These are phyloP conservation scores for Calcarius ornatus DNA, from an alignment of 2,113 vertebrate species.

Conservation along the genomic window DNA sequence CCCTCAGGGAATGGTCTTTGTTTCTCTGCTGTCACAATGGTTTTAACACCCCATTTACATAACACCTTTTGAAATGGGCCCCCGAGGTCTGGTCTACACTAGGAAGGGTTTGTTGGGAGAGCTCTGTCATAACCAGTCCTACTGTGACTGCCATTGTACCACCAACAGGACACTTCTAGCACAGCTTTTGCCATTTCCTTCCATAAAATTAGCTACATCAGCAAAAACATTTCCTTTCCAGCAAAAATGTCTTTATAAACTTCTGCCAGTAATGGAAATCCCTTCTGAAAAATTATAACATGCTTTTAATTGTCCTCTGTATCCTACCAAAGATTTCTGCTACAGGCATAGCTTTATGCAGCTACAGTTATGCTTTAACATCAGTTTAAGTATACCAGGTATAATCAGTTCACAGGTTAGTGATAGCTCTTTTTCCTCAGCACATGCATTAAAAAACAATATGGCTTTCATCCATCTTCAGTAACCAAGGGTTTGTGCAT, in stretches of 20 bases:
- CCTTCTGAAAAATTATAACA: background rate
- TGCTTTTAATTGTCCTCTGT: background rate
- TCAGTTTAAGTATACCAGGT: background rate
- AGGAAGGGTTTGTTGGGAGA: background rate
- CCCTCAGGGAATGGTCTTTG: background rate
- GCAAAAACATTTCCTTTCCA: background rate
- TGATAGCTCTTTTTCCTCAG: slow-evolving; percentile 4
- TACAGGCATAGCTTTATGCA: background rate
- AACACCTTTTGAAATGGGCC: slow-evolving; percentile 12
- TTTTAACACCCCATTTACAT: slow-evolving; percentile 11
- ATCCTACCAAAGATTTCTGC: background rate
- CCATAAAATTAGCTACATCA: background rate
- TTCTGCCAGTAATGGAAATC: background rate
- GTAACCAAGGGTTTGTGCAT: slow-evolving; percentile 35
- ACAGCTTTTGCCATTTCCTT: background rate
- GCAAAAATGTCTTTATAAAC: background rate
- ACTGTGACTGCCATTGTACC: background rate
- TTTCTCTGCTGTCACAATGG: background rate
- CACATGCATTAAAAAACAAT: slow-evolving; percentile 31
- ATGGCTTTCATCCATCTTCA: slow-evolving; percentile 56
- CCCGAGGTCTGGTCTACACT: background rate
- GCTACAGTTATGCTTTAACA: background rate
- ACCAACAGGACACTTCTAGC: background rate
- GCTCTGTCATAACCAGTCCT: background rate
- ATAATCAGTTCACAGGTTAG: slow-evolving; percentile 48